Percentiles rank a stretch among this genome's conserved stretches.
Conservation (phyloP, 2,888 invertebrate species). For the Romanomermis culicivorax region DNA sequence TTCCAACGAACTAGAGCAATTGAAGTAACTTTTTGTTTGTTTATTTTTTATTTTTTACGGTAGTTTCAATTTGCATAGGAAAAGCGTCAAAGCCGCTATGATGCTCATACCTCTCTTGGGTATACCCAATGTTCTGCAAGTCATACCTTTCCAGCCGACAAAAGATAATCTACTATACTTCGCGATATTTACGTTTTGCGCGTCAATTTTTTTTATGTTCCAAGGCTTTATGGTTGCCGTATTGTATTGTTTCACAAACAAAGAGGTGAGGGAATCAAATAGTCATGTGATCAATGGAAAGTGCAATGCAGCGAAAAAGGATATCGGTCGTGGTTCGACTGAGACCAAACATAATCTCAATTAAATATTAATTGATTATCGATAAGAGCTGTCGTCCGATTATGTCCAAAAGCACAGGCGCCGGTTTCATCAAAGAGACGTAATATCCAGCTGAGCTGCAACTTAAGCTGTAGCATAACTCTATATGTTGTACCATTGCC, state of each 20-base stretch:
- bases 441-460: no score
- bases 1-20: slow-evolving; percentile 32
- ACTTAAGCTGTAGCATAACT: no score
- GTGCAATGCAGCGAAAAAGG: no score
- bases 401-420: no score
- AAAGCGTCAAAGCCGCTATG: slow-evolving; percentile 35
- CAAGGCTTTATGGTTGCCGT: slow-evolving; percentile 36
- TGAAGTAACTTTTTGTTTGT: slow-evolving; percentile 27
- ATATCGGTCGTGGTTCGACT: no score
- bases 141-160: slow-evolving; percentile 29
- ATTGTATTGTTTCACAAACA: slow-evolving; percentile 36
- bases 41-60: neutral
- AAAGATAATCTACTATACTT: slow-evolving; percentile 28
- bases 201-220: slow-evolving; percentile 33
- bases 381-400: no score
- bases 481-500: no score
- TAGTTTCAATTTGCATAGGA: slow-evolving; percentile 22
- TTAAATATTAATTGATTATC: no score
- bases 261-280: slow-evolving; percentile 29
- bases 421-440: no score
- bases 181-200: slow-evolving; percentile 30
- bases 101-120: slow-evolving; percentile 35
- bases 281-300: neutral
- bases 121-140: slow-evolving; percentile 34
- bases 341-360: no score